These are phyloP conservation scores for Heterodera filipjevi DNA, from an alignment of 2,888 invertebrate species.

Conservation along the genomic window DNA sequence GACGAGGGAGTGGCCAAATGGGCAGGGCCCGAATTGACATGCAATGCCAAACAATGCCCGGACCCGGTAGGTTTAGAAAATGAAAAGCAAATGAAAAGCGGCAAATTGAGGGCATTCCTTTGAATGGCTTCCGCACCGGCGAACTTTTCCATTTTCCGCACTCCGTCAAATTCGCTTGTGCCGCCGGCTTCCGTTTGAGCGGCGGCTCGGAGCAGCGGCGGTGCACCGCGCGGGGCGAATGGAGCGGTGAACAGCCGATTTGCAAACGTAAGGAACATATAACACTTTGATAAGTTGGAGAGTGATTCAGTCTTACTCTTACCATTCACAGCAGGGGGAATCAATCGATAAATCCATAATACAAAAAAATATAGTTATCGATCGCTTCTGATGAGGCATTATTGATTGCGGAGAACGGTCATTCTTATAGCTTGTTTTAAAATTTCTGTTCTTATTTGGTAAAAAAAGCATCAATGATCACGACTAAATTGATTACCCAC, in stretches of 20 bases:
- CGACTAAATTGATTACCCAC: too few relatives aligned
- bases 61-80: not conserved
- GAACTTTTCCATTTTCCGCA: slow-evolving; percentile 86
- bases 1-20: slow-evolving; percentile 81
- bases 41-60: slow-evolving; percentile 75
- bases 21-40: slow-evolving; percentile 94
- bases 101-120: slow-evolving; percentile 77
- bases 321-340: too few relatives aligned
- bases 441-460: too few relatives aligned
- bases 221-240: slow-evolving; percentile 87
- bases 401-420: too few relatives aligned
- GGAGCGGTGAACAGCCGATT: slow-evolving; percentile 75
- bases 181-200: slow-evolving; percentile 87
- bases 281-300: too few relatives aligned
- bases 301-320: too few relatives aligned
- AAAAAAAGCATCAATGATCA: too few relatives aligned
- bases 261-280: slow-evolving; percentile 69
- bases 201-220: slow-evolving; percentile 80
- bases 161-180: slow-evolving; percentile 83
- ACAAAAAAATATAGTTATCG: too few relatives aligned
- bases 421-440: too few relatives aligned
- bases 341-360: too few relatives aligned
- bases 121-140: slow-evolving; percentile 69
- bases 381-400: too few relatives aligned
- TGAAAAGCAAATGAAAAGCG: slow-evolving; percentile 65